Base-by-base conservation (phyloP, 92 coral and sea anemone species). In the Umimayanthus chanpuru region DNA sequence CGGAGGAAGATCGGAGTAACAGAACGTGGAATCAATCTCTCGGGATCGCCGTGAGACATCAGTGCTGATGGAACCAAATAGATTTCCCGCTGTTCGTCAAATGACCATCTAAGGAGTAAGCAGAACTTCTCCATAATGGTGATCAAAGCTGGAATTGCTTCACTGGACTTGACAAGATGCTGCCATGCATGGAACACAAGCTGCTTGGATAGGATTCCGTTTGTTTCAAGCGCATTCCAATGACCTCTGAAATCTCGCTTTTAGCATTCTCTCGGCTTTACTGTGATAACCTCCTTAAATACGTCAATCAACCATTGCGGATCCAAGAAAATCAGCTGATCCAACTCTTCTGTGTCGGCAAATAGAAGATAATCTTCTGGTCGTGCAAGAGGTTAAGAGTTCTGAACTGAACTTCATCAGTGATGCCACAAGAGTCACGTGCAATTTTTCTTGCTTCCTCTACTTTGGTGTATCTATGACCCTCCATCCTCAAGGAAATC, bases 261-360 rank as follows among this genome's bases (percentile, higher is more conserved):
- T 66, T 67, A 26, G 6, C 32, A 15, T 74, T 81, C 70, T 43
- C 68, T 81, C 1, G 88, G 80, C 81, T 85, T 85, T 23, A 92
- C 77, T 26, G 94, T 92, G 84, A 92, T 92, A 44, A 93, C 89
- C 55, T 80, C 79, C 79, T 86, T 88, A 53, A 93, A 90, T 25
- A 90, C 85, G 38, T 90, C 89, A 79, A 91, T 88, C 53, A 93
- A 67, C 95, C 95, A 93, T 40, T 85, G 86, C n/a, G 93, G 93
- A 77, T 93, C 85, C 79, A 93, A 53, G 64, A 93, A 82, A 18
- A 93, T 84, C 80, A 78, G 20, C 9, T 56, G 77, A 80, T 76
- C 73, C 66, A 91, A 76, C 15, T 61, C 85, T 10, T 76, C 50
- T 2, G 90, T 79, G 50, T 85, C 95, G 32, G 23, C 64, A 85